Evolutionary conservation across 37 sponge, comb jelly and placozoan species (phyloP).

Genomic region (Beroe forskalii): DNA sequence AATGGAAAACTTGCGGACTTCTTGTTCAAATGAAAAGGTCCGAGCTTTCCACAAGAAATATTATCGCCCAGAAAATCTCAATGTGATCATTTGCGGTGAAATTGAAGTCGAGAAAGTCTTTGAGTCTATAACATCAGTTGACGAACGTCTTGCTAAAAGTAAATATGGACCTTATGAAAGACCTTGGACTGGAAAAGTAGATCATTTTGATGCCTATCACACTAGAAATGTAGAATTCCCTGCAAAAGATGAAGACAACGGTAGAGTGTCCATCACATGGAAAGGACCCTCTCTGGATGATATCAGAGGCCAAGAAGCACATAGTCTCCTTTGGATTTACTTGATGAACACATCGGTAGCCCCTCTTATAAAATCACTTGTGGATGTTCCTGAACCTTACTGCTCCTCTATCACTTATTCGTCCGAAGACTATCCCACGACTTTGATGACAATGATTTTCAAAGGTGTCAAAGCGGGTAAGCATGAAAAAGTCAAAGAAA

Average conservation of each 20-base stretch:
- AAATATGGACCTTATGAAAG: background rate
- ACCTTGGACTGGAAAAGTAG: background rate
- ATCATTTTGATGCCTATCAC: background rate
- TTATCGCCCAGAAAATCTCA: background rate
- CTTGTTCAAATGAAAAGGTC: conserved; percentile 76
- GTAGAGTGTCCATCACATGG: conserved; percentile 13
- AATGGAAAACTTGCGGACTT: conserved; percentile 78
- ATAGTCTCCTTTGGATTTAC: conserved; percentile 3
- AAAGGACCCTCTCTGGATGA: background rate
- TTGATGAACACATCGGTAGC: background rate
- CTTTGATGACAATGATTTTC: background rate
- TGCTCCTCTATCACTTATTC: background rate
- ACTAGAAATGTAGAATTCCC: background rate
- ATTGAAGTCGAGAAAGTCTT: background rate
- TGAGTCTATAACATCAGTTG: background rate
- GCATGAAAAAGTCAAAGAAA: background rate
- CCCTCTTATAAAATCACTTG: background rate
- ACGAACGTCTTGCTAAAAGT: background rate
- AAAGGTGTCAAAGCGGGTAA: conserved; percentile 24
- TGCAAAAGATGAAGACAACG: conserved; percentile 3
- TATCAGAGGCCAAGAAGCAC: background rate
- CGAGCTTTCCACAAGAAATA: background rate
- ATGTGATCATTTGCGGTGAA: background rate
- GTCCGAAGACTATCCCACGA: background rate
- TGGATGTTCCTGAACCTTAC: background rate